These are phyloP conservation scores for Diarsia brunnea DNA, from an alignment of 2,888 invertebrate species.

Conservation along the genomic window DNA sequence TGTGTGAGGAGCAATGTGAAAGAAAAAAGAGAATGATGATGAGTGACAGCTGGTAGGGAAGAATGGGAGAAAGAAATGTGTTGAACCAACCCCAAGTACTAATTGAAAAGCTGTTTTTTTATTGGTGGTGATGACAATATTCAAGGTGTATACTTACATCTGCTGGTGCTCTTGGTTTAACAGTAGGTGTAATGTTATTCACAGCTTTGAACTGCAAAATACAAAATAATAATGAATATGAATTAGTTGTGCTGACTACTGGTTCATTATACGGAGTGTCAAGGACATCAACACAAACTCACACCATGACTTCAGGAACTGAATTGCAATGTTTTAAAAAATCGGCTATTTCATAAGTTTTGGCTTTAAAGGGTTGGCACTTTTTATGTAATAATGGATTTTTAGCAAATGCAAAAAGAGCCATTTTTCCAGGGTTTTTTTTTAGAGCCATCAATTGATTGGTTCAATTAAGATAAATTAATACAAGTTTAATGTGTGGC, in stretches of 20 bases:
- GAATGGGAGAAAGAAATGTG: not conserved
- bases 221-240: not conserved
- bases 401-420: too few relatives aligned
- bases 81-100: not conserved
- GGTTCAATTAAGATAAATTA: not conserved
- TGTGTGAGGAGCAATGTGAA: not conserved
- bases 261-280: not conserved
- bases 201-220: slow-evolving; percentile 91
- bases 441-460: too few relatives aligned
- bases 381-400: too few relatives aligned
- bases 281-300: not conserved
- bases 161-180: slow-evolving; percentile 86
- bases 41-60: not conserved
- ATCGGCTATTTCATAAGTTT: too few relatives aligned
- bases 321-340: too few relatives aligned
- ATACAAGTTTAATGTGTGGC: not conserved
- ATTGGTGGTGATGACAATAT: not conserved
- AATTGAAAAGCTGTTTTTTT: too few relatives aligned
- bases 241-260: not conserved
- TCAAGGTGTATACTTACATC: slow-evolving; percentile 81
- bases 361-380: too few relatives aligned
- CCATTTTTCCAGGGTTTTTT: too few relatives aligned
- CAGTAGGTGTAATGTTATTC: slow-evolving; percentile 83
- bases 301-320: not conserved
- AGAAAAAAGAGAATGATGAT: not conserved